A percentile compares a stretch with the other conserved stretches of the same genome.
Conservation (phyloP, 1,140 invertebrate species). For the Helicoverpa armigera region DNA sequence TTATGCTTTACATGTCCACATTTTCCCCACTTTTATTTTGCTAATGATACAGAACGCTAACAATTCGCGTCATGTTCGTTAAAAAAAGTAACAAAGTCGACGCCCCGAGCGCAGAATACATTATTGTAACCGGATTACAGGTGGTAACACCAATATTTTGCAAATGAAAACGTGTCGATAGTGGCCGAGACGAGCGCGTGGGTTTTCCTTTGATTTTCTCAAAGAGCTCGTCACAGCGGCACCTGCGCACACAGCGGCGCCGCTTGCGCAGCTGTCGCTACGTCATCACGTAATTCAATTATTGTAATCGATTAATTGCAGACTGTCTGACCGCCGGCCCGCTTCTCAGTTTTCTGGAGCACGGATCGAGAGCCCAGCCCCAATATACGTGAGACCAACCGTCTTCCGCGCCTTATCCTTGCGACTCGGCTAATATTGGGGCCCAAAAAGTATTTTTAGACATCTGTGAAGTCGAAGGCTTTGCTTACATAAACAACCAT, state of each 20-base stretch:
- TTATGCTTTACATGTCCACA: neutral
- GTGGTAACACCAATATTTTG: constrained; percentile 67
- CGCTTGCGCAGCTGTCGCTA: constrained; percentile 73
- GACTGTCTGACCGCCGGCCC: constrained; percentile 65
- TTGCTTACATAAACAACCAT: neutral
- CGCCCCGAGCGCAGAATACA: constrained; percentile 44
- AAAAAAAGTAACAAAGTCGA: constrained; percentile 52
- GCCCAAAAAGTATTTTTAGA: constrained; percentile 49
- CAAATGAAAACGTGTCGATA: constrained; percentile 64
- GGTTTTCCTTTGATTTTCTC: constrained; percentile 76
- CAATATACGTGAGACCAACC: neutral
- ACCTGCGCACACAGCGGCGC: constrained; percentile 70
- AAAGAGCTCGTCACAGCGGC: constrained; percentile 65
- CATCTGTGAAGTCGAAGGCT: constrained; percentile 48
- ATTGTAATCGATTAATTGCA: constrained; percentile 77
- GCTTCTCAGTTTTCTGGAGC: constrained; percentile 59
- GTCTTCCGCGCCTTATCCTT: constrained; percentile 44
- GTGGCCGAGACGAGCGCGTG: constrained; percentile 59
- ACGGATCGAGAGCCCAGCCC: constrained; percentile 49
- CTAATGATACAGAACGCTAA: constrained; percentile 27
- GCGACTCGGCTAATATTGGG: constrained; percentile 49
- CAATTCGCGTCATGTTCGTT: constrained; percentile 48
- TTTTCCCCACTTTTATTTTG: constrained; percentile 5
- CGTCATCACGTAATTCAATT: constrained; percentile 72
- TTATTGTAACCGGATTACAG: constrained; percentile 59